Conservation (phyloP, 2,113 vertebrate genomes). For the Nicator chloris region DNA sequence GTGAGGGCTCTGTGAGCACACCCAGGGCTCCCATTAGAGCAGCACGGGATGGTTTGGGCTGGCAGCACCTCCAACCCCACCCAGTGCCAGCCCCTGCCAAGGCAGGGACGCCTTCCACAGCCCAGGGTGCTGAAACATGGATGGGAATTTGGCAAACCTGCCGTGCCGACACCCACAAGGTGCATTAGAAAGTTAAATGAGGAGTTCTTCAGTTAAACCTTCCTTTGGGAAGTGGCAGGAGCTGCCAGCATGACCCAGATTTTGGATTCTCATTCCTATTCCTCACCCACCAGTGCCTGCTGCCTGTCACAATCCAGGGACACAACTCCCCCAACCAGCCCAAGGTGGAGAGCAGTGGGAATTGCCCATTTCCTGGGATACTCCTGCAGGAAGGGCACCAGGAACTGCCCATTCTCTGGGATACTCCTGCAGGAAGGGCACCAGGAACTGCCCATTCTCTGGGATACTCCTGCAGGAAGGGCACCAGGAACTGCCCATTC, state of each 20-base stretch:
- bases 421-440: slow-evolving; percentile 80
- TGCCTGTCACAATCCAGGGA: not conserved
- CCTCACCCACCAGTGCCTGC: slow-evolving; percentile 5
- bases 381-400: not conserved
- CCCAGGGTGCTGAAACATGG: not conserved
- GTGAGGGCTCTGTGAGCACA: not conserved
- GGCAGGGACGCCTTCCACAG: not conserved
- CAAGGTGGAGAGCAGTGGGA: fast-evolving
- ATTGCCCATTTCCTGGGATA: not conserved
- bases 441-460: not conserved
- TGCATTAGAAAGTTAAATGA: fast-evolving
- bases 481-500: too few relatives aligned
- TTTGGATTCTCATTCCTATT: not conserved
- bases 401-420: not conserved
- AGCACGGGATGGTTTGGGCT: not conserved
- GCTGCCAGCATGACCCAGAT: not conserved
- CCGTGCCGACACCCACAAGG: not conserved
- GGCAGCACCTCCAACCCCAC: not conserved
- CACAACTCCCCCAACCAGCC: fast-evolving
- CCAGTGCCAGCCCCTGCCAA: not conserved
- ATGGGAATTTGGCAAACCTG: not conserved
- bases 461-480: not conserved
- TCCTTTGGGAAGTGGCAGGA: not conserved
- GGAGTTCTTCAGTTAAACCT: not conserved
- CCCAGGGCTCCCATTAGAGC: not conserved